Base-by-base conservation (phyloP, 1,140 invertebrate genomes). In the Drusus annulatus region DNA sequence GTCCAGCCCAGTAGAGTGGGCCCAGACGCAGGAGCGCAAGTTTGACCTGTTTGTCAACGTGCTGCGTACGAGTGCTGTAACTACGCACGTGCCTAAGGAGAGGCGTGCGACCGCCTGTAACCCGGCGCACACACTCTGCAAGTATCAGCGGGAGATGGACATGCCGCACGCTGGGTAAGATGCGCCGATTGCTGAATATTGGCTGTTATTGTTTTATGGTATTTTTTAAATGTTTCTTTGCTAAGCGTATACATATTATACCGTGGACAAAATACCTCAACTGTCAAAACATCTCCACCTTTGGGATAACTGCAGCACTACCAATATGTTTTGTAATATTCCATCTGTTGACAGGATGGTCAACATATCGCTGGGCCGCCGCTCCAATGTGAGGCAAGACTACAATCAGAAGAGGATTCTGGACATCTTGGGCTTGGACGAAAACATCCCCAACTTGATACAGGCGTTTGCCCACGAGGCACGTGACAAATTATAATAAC, bases 351-450 rank as follows among this genome's bases (percentile, higher is more conserved):
- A 15, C 45, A 83, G 82, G 58, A 31, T 73, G 15, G 65, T 83
- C 2, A 83, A 73, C 13, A 58, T 83, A 19, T 58, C 80, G 13
- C 74, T 83, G 31, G 76, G 69, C 56, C 50, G 75, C 58, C 54
- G 25, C 15, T 56, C 50, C 62, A 65, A 36, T 5, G 62, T 54
- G 8, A 52, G 62, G 21, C 21, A 25, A 52, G 60, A 68, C 50
- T 54, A 65, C 62, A 65, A 68, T 63, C 36, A 25, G 50, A 65
- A 68, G 62, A 78, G 82, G 51, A 78, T 83, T n/a, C 71, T 81
- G 36, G 82, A 83, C 63, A 81, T 83, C 21, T 28, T 78, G 21
- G 82, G 82, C 45, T 79, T 81, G 16, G 80, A 83, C 51, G 80
- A 81, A 36, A 56, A 77, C 25, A 54, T 83, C 16, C 77, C 77